These are phyloP conservation scores for Pomatorhinus ruficollis DNA, from an alignment of 2,113 vertebrate genomes.

Conservation along the genomic window DNA sequence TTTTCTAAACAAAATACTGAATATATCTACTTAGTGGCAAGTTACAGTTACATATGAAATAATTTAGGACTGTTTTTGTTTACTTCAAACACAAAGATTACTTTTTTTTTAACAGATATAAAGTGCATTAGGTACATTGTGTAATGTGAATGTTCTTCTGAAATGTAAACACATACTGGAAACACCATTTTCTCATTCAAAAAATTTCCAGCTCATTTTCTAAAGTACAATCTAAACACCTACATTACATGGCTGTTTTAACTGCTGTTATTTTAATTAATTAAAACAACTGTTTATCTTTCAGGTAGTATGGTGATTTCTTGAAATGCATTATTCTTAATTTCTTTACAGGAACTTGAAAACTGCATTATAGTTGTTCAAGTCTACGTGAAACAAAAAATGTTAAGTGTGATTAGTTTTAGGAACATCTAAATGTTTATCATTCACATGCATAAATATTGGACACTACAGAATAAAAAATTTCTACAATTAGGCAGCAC, in stretches of 20 bases:
- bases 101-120: background rate
- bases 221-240: background rate
- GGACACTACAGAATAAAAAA: fast-evolving
- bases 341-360: background rate
- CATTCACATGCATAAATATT: background rate
- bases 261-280: background rate
- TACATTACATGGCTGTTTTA: background rate
- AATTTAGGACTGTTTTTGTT: background rate
- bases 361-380: background rate
- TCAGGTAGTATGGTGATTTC: background rate
- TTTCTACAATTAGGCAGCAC: background rate
- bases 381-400: background rate
- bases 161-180: background rate
- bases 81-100: background rate
- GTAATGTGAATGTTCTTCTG: background rate
- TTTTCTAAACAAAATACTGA: background rate
- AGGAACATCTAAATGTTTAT: background rate
- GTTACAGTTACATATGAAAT: background rate
- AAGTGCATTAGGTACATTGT: background rate
- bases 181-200: background rate
- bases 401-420: background rate
- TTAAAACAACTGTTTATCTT: background rate
- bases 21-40: background rate
- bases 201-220: background rate
- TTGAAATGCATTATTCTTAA: background rate